Base-by-base conservation (phyloP, 30 jellyfish, hydroid and myxozoan species). In the Cassiopea xamachana region DNA sequence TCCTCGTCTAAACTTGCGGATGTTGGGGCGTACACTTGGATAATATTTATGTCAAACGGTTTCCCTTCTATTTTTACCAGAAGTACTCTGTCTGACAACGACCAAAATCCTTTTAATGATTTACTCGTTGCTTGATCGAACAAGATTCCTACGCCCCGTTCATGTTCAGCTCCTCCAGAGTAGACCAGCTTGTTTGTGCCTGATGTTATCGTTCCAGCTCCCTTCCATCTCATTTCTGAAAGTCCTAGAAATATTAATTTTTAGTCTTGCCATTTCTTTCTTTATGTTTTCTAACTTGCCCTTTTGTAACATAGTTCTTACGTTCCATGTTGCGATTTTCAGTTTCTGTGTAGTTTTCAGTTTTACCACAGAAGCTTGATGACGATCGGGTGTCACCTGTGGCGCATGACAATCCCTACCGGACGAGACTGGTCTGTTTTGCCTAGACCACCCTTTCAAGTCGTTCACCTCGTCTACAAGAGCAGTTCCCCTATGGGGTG, bases 21-120 rank as follows among this genome's bases (percentile, higher is more conserved):
- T n/a, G 91, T 82, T 62, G 91, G 91, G 8, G 88, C 88, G 27
- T 79, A 79, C 2, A 59, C 88, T 27, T 16, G 55, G 39, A 7
- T 71, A 2, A 71, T 71, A 15, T 7, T 14, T 13, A 51, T 78
- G 87, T 78, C 50, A 48, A 78, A 78, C 19, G 87, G 87, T 43
- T 3, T 48, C 9, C 87, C 87, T 48, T 50, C 39, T n/a, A 78
- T 51, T 60, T 78, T 78, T 46, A 78, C 87, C 51, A 78, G 55
- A 50, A 78, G 10, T 15, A 78, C 87, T 78, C 87, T 50, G 75
- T 78, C 75, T 3, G 87, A 78, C 14, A 78, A 51, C 17, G 46
- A 8, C 87, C 75, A 51, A 55, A 17, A 50, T 50, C 87, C 87
- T 44, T 14, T 75, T 7, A 75, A 16, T n/a, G 73, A 48, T 46